A percentile compares a stretch with the other conserved stretches of the same genome.
These are phyloP conservation scores for Chelonoidis abingdonii DNA, from an alignment of 2,113 vertebrate species.

Conservation along the genomic window DNA sequence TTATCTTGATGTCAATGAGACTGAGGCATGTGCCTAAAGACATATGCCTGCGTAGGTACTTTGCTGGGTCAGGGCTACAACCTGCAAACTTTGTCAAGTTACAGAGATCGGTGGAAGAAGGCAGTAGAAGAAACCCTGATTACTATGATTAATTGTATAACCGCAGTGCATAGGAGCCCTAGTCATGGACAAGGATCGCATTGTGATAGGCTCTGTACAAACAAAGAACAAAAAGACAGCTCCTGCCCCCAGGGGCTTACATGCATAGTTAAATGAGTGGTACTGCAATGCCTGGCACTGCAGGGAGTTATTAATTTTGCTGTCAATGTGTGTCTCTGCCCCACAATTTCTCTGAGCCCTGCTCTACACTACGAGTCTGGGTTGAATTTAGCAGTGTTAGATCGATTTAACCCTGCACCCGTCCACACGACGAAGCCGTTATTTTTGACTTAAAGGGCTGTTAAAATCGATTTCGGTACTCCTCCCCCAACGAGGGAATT, in stretches of 20 bases:
- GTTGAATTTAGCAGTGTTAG: too few species aligned
- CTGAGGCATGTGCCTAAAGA: background rate
- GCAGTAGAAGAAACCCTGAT: background rate
- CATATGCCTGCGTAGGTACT: background rate
- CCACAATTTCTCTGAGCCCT: background rate
- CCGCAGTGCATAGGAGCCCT: background rate
- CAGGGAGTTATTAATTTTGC: background rate
- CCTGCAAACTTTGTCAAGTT: background rate
- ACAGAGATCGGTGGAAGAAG: background rate
- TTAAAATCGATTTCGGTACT: too few species aligned
- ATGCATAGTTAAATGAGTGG: background rate
- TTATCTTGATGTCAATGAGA: background rate
- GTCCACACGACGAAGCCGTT: too few species aligned
- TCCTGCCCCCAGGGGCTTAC: background rate
- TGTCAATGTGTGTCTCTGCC: background rate
- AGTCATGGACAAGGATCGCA: background rate
- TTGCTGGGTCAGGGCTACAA: background rate
- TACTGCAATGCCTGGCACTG: too few species aligned
- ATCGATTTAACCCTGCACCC: too few species aligned
- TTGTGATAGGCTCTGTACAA: background rate
- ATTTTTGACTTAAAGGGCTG: too few species aligned
- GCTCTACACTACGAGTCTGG: too few species aligned
- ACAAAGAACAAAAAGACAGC: background rate
- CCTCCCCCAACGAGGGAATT: too few species aligned
- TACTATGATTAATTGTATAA: background rate